Conservation (phyloP, 2,888 invertebrate species). For the Cerastoderma edule region DNA sequence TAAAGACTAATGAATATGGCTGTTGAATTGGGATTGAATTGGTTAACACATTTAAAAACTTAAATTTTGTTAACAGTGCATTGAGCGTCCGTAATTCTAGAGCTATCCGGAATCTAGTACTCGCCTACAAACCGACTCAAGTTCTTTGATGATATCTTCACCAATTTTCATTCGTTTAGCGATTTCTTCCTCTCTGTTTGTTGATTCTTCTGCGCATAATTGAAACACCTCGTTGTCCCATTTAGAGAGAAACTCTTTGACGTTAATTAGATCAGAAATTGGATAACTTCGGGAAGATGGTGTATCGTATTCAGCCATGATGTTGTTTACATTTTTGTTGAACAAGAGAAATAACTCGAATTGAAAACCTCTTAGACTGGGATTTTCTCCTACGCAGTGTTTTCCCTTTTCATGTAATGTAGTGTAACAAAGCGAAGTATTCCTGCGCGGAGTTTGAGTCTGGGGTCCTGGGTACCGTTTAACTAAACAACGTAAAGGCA, state of each 20-base stretch:
- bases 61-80: no score
- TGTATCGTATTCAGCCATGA: neutral
- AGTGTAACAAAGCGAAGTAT: no score
- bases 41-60: no score
- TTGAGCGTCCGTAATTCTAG: no score
- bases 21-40: no score
- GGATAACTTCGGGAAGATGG: neutral
- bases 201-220: slow-evolving; percentile 30
- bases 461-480: no score
- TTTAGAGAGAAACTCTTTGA: slow-evolving; percentile 58
- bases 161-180: slow-evolving; percentile 57
- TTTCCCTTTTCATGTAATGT: no score
- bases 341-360: neutral
- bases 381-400: neutral
- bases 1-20: no score
- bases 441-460: no score
- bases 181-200: slow-evolving; percentile 32
- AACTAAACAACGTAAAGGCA: no score
- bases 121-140: slow-evolving; percentile 70
- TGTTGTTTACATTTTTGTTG: neutral
- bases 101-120: slow-evolving; percentile 4
- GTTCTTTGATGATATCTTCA: slow-evolving; percentile 69
- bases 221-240: slow-evolving; percentile 57
- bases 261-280: slow-evolving; percentile 47
- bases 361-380: neutral